These are phyloP conservation scores for Carcina quercana DNA, from an alignment of 2,888 invertebrate genomes.

Conservation along the genomic window DNA sequence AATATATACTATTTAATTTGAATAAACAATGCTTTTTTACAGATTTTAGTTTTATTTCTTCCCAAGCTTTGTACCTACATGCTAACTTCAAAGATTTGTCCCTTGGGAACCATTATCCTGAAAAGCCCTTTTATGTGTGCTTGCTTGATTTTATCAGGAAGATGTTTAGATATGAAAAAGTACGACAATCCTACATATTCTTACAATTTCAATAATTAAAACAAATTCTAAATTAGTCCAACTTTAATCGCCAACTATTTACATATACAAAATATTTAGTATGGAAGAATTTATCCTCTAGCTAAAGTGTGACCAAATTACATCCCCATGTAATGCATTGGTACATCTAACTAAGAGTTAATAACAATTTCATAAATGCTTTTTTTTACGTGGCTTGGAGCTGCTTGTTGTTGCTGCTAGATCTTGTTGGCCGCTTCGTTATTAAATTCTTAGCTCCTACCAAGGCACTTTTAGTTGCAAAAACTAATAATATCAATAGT, in stretches of 20 bases:
- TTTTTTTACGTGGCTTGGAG: slow-evolving; percentile 53
- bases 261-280: slow-evolving; percentile 48
- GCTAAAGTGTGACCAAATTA: slow-evolving; percentile 34
- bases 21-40: slow-evolving; percentile 72
- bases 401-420: slow-evolving; percentile 43
- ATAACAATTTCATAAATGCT: slow-evolving; percentile 32
- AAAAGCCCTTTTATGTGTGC: too few relatives aligned
- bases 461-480: slow-evolving; percentile 41
- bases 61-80: too few relatives aligned
- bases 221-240: slow-evolving; percentile 23
- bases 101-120: too few relatives aligned
- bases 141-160: too few relatives aligned
- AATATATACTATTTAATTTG: slow-evolving; percentile 73
- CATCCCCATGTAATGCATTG: slow-evolving; percentile 31
- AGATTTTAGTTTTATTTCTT: slow-evolving; percentile 23
- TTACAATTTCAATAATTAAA: slow-evolving; percentile 5
- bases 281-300: slow-evolving; percentile 29
- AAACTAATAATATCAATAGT: slow-evolving; percentile 30
- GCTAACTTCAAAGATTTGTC: too few relatives aligned
- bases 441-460: slow-evolving; percentile 43
- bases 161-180: too few relatives aligned
- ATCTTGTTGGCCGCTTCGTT: slow-evolving; percentile 24
- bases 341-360: slow-evolving; percentile 30
- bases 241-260: slow-evolving; percentile 54
- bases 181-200: too few relatives aligned